phyloP scores from a whole-genome alignment of 2,113 vertebrate species.

The Pedetes capensis region DNA sequence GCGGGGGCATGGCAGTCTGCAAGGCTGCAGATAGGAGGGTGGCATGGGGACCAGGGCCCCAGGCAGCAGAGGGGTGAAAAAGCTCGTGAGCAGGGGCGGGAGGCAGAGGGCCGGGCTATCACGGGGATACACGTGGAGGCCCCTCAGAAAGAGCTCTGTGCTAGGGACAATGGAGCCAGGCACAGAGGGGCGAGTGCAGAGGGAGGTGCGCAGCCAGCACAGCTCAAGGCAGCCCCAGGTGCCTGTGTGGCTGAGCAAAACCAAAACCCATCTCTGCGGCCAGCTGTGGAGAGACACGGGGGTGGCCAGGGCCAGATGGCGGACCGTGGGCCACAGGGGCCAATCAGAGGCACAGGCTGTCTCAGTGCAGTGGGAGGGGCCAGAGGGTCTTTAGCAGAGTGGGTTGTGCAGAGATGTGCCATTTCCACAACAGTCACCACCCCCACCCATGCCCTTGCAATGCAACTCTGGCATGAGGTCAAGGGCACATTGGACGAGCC shows the following conservation, averaged over 20 bases:
- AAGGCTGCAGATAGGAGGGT: background rate
- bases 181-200: background rate
- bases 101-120: background rate
- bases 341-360: background rate
- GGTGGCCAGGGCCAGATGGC: background rate
- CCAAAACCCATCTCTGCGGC: background rate
- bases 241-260: background rate
- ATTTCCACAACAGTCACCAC: fast-evolving
- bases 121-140: background rate
- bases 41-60: no score
- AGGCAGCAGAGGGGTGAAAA: background rate
- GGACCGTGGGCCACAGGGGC: fast-evolving
- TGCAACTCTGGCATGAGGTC: fast-evolving
- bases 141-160: background rate
- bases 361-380: background rate
- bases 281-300: background rate
- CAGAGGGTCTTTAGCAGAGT: background rate
- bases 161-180: background rate
- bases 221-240: background rate
- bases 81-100: background rate
- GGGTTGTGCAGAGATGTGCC: background rate
- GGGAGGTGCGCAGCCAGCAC: background rate
- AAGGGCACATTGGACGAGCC: background rate
- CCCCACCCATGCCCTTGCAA: background rate
- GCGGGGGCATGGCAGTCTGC: background rate